Percentiles rank a stretch among this genome's conserved stretches.
Evolutionary conservation across 2,888 invertebrate genomes (phyloP).

Genomic region (Epirrita christyi): DNA sequence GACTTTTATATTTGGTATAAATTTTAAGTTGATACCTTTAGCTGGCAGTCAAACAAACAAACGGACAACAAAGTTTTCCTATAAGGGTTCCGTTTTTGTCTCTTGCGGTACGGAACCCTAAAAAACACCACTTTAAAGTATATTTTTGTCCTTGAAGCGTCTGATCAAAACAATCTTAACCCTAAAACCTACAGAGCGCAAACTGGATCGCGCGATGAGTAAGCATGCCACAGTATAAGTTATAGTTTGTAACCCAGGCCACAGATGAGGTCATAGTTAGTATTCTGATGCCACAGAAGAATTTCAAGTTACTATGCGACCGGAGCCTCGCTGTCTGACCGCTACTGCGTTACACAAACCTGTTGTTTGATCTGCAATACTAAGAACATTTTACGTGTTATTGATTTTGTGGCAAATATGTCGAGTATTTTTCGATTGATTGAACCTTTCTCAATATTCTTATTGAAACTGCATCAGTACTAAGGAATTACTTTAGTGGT

Average conservation of each 20-base stretch:
- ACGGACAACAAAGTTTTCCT: no score
- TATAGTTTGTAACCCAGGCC: not conserved
- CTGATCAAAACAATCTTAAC: conserved; percentile 5
- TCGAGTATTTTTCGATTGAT: no score
- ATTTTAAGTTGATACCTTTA: no score
- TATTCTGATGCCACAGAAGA: not conserved
- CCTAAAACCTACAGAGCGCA: conserved; percentile 7
- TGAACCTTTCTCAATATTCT: no score
- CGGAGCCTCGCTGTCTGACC: conserved; percentile 59
- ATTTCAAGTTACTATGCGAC: conserved; percentile 52
- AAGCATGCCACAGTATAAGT: conserved; percentile 4
- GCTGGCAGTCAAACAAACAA: no score
- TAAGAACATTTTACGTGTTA: not conserved
- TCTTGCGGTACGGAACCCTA: no score
- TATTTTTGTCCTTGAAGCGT: not conserved
- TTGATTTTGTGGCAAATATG: not conserved
- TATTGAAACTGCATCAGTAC: no score
- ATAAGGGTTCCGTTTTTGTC: no score
- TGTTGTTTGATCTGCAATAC: conserved; percentile 40
- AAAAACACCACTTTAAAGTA: no score
- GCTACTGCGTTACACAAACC: conserved; percentile 67
- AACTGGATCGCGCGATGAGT: conserved; percentile 12
- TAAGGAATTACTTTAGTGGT: no score
- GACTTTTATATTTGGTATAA: no score
- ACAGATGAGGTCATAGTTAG: not conserved